Base-by-base conservation (phyloP, 2,797 vertebrate species). In the Salmo trutta region DNA sequence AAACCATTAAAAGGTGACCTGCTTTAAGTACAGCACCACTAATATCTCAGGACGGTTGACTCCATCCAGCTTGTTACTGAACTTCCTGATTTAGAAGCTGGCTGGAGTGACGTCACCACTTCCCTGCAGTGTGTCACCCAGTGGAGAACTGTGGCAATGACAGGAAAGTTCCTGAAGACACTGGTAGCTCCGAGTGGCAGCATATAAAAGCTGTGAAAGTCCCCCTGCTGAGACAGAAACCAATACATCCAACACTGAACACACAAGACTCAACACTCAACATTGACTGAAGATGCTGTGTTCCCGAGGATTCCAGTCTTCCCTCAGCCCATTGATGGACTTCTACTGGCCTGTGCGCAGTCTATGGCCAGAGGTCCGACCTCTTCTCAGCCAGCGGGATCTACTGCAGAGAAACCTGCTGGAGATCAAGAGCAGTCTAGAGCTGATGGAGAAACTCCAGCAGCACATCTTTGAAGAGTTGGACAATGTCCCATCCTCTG, bases 361-460 rank as follows among this genome's bases (percentile, higher is more conserved):
- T 41, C 36, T 41, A 41, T 41, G 36, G 36, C 7, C 36, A 41
- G 36, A 41, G 36, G 36, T 41, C 36, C 36, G 36, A 41, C 36
- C 36, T 10, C 36, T 95, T 15, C 87, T 94, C 84, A 92, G 81
- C 87, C 93, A 41, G 6, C 6, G 7, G 36, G 36, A 41, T 41
- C 36, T 41, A 8, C 36, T 41, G 7, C 36, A 41, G 6, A 41
- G 36, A 41, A 41, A 41, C 7, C 7, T 41, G 36, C 36, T 41
- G 2, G 36, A 41, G 36, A 41, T 8, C 36, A 41, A 41, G 36
- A 41, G 7, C 36, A 41, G 36, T 41, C 36, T 41, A 7, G 36
- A 41, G 36, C 36, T 41, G 7, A 41, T 41, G 36, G 36, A 2
- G 1, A 41, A 41, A 8, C 36, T 41, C 36, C 36, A 41, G 36